Evolutionary conservation across 2,888 invertebrate genomes (phyloP), one percentile per base, ranked within the genome.

Genomic region (Ectemnius lituratus): DNA sequence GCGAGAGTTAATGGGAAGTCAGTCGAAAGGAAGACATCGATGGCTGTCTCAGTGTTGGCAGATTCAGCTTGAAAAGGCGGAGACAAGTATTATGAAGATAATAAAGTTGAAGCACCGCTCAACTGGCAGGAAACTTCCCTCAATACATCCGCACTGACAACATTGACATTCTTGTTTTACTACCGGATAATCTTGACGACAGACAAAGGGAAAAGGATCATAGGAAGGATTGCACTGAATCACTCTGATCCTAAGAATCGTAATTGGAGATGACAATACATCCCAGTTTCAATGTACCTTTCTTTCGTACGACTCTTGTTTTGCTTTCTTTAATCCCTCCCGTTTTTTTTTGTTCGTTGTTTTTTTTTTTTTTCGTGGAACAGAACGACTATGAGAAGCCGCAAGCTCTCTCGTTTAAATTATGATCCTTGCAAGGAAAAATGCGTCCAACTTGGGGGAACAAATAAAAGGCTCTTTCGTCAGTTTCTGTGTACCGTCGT

Each of bases 151-250:
- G 60, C 23, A 63, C 52, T 67, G 62, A 46, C 16, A 27, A 67
- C 71, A 74, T 74, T 71, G 62, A 67, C 74, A 71, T 74, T 74
- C 62, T 67, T 74, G 66, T 71, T 67, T 67, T 18, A 62, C 37
- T 62, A 67, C 3, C 6, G 37, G 37, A 37, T 37, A 37, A 37
- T 37, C 37, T 8, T 11, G 8, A 6, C 37, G 37, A 11, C 37
- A 2, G 37, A 37, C 37, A 37, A 37, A 37, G 37, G 37, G 5
- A 37, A 0, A 37, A 37, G 37, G 37, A 37, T n/a, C 37, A 37
- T 37, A 5, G 37, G 8, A 6, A 37, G 37, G 37, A 37, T 37
- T 37, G 4, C 0, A 5, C 37, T 37, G 8, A 4, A 37, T 37
- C 37, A 37, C 37, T 37, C 37, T 4, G 37, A 37, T 37, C 37